Percentiles rank a stretch among this genome's conserved stretches.
Evolutionary conservation across 2,797 vertebrate genomes (phyloP).

Genomic region (Pangasius krempfi): DNA sequence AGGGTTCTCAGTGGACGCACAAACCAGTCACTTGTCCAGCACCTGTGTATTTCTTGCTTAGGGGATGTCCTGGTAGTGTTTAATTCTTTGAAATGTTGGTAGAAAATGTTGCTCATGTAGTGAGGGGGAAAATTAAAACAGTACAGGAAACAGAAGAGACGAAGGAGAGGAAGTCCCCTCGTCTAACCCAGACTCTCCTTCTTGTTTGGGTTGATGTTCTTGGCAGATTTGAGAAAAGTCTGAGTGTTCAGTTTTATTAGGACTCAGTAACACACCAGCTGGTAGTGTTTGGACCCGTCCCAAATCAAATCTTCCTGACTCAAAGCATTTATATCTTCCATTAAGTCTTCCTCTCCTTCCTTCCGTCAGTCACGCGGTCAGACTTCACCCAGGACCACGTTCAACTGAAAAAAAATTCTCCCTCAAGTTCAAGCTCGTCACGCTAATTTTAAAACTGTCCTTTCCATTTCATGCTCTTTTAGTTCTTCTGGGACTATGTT

Average conservation of each 20-base stretch:
- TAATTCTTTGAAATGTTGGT: background rate
- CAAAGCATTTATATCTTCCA: constrained; percentile 69
- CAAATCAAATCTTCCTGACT: constrained; percentile 58
- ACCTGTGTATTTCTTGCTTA: background rate
- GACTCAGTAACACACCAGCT: constrained; percentile 64
- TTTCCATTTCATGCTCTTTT: constrained; percentile 63
- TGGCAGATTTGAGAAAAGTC: constrained; percentile 62
- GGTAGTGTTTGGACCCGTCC: constrained; percentile 62
- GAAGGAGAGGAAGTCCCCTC: background rate
- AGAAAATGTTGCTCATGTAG: background rate
- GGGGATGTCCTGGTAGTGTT: background rate
- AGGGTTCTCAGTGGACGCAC: background rate
- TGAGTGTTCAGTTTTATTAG: constrained; percentile 68
- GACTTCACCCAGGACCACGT: background rate
- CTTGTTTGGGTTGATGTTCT: constrained; percentile 50
- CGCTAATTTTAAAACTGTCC: constrained; percentile 60
- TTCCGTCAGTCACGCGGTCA: constrained; percentile 14
- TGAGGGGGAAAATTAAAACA: too few species aligned
- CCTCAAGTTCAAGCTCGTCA: background rate
- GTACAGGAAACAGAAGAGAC: background rate
- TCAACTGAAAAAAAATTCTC: background rate
- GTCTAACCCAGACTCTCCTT: constrained; percentile 8
- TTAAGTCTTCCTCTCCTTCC: constrained; percentile 60
- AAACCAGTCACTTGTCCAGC: background rate
- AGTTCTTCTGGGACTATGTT: constrained; percentile 66